A percentile compares a stretch with the other conserved stretches of the same genome.
These are phyloP conservation scores for Epicauta chinensis DNA, from an alignment of 1,140 invertebrate genomes.

Conservation along the genomic window DNA sequence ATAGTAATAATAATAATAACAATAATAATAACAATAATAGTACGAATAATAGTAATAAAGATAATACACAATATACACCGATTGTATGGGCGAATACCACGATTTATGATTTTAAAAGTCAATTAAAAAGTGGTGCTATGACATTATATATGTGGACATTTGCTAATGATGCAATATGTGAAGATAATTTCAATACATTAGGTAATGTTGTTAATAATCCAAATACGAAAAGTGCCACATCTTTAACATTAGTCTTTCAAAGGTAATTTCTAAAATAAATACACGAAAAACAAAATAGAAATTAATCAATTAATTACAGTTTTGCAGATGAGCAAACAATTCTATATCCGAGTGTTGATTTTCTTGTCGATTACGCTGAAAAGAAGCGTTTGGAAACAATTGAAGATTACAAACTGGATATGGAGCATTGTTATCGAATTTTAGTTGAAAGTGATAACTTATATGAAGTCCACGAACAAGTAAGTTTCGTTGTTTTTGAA, in stretches of 20 bases:
- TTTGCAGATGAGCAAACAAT: constrained; percentile 62
- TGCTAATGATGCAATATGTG: constrained; percentile 69
- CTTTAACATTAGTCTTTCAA: constrained; percentile 75
- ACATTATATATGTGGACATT: constrained; percentile 89
- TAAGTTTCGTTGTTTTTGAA: too few species aligned
- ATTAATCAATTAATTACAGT: constrained; percentile 43
- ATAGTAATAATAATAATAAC: constrained; percentile 3
- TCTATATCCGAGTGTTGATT: constrained; percentile 64
- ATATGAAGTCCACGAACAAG: constrained; percentile 87
- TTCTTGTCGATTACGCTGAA: constrained; percentile 46
- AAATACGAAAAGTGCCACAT: constrained; percentile 68
- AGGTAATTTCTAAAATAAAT: constrained; percentile 47
- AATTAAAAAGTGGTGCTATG: constrained; percentile 74
- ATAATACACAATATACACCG: constrained; percentile 42
- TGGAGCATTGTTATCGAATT: constrained; percentile 24
- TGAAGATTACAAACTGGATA: constrained; percentile 19
- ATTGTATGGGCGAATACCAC: constrained; percentile 93
- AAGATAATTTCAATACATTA: constrained; percentile 79
- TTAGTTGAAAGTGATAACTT: constrained; percentile 62
- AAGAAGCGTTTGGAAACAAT: constrained; percentile 7
- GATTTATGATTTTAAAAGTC: constrained; percentile 88
- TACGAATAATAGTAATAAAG: neutral
- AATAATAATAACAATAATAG: neutral
- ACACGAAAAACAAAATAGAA: neutral
- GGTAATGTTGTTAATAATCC: constrained; percentile 85